Evolutionary conservation across 1,140 invertebrate species (phyloP), one percentile per base, ranked within the genome.

Genomic region (Gonioctena quinquepunctata): DNA sequence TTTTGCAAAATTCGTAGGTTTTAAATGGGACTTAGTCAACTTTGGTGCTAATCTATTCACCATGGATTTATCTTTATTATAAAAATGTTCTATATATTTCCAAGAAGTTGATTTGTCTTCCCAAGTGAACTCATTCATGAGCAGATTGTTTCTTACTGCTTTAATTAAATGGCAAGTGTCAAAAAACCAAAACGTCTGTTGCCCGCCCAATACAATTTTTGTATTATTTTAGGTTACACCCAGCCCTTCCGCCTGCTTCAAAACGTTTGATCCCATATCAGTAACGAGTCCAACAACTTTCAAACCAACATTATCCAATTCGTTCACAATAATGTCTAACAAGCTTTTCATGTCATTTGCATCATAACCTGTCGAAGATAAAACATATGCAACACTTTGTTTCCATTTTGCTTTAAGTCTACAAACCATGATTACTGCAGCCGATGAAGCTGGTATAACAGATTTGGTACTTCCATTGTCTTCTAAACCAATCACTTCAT

Each of bases 391-490:
- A 5, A 54, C 8, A 13, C 18, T 18, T 54, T 54, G 8, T n/a
- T n/a, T n/a, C n/a, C n/a, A n/a, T n/a, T n/a, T n/a, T n/a, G n/a
- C n/a, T n/a, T n/a, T n/a, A n/a, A 54, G 6, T 13, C 50, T 16
- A 54, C 50, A 16, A 54, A 54, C 50, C 50, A 54, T 54, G 6
- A 54, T 6, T 13, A 54, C 50, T 54, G 50, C 50, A 13, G 50
- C 50, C 6, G 8, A 54, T 19, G 50, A 54, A 54, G 50, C 50
- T 54, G 18, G 50, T 18, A 13, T 54, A 18, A 6, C 7, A 8
- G 50, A 54, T 50, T 63, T 63, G 13, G 5, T 49, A 8, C 48
- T 13, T 49, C 61, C 61, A 63, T 49, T 16, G 48, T 48, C n/a
- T n/a, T n/a, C n/a, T n/a, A n/a, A n/a, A n/a, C n/a, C n/a, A n/a